These are phyloP conservation scores for Corapipo altera DNA, from an alignment of 2,113 vertebrate genomes.

Conservation along the genomic window DNA sequence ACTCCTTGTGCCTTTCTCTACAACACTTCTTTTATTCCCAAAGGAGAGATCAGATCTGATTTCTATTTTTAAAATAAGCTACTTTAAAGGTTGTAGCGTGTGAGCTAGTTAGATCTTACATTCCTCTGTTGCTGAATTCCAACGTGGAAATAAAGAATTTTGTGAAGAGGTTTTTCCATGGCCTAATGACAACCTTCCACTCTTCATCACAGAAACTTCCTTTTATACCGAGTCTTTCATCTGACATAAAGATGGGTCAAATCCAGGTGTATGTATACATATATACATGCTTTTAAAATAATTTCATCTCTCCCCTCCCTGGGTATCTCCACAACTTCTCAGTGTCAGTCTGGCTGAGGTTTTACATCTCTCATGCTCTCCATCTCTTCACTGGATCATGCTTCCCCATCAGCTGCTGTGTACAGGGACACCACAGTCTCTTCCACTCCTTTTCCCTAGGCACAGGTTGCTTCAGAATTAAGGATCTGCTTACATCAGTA, in stretches of 20 bases:
- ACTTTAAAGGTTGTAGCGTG: background rate
- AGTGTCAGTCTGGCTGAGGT: background rate
- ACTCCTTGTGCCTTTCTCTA: background rate
- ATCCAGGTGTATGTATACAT: background rate
- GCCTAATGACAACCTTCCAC: background rate
- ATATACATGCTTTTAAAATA: background rate
- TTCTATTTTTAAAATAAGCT: background rate
- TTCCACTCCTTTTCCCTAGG: background rate
- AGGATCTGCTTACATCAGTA: background rate
- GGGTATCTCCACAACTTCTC: background rate
- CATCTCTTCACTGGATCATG: background rate
- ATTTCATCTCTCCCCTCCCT: background rate
- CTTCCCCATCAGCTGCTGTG: background rate
- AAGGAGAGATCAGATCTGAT: background rate
- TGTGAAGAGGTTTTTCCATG: background rate
- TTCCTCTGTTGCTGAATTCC: background rate
- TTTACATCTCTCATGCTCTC: background rate
- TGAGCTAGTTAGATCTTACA: background rate
- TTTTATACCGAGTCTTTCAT: background rate
- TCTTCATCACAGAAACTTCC: background rate
- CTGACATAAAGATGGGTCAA: background rate
- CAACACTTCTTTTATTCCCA: background rate
- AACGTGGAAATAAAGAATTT: background rate
- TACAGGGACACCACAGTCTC: background rate
- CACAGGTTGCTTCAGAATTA: background rate